Evolutionary conservation across 1,140 invertebrate genomes (phyloP).

Genomic region (Diorhabda elongata): DNA sequence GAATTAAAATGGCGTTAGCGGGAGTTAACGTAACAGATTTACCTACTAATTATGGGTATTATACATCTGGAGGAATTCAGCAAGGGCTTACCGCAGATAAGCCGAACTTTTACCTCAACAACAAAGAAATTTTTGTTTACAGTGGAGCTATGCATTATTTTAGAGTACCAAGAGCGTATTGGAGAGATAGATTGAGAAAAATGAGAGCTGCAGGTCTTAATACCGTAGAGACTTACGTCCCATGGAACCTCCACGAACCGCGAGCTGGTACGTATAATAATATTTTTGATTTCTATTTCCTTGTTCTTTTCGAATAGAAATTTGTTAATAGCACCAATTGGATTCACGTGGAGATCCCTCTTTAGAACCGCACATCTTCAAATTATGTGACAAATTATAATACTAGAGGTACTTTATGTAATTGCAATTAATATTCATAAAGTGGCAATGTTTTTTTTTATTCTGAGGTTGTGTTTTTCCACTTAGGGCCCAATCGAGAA

Average conservation of each 20-base stretch:
- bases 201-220: conserved; percentile 80
- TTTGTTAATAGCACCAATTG: too few species aligned
- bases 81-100: conserved; percentile 30
- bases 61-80: conserved; percentile 33
- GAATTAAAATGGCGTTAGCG: background rate
- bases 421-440: too few species aligned
- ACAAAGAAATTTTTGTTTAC: conserved; percentile 33
- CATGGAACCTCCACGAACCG: conserved; percentile 88
- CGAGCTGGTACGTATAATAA: conserved; percentile 10
- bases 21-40: conserved; percentile 9
- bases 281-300: background rate
- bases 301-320: too few species aligned
- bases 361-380: too few species aligned
- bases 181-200: conserved; percentile 57
- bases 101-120: conserved; percentile 34
- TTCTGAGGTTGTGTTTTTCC: too few species aligned
- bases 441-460: too few species aligned
- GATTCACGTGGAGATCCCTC: too few species aligned
- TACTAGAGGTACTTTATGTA: too few species aligned
- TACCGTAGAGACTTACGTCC: conserved; percentile 87
- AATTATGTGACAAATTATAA: too few species aligned
- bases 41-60: conserved; percentile 38
- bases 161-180: conserved; percentile 65
- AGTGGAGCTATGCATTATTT: conserved; percentile 89
- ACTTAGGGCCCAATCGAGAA: too few species aligned